Conservation (phyloP, 2,797 vertebrate genomes). For the Gallinago solitaria region DNA sequence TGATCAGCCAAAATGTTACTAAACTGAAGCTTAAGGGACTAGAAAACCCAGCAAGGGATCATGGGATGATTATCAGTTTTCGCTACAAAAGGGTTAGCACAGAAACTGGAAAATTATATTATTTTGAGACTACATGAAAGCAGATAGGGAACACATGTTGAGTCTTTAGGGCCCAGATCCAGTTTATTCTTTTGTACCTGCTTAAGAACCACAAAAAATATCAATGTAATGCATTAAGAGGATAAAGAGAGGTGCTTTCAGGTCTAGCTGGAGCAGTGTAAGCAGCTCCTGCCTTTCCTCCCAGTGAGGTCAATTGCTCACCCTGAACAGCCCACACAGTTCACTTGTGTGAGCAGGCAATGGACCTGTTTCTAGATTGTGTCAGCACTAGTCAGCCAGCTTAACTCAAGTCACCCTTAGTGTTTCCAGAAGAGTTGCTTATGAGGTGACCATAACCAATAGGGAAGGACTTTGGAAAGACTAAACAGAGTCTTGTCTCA, state of each 20-base stretch:
- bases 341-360: neutral
- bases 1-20: constrained; percentile 63
- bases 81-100: constrained; percentile 11
- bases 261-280: neutral
- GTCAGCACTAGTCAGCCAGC: fast-evolving
- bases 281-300: neutral
- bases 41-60: constrained; percentile 16
- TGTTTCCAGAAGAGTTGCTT: neutral
- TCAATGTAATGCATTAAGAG: neutral
- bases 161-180: neutral
- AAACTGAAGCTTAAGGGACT: constrained; percentile 46
- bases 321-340: fast-evolving
- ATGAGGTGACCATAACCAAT: fast-evolving
- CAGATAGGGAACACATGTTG: constrained; percentile 9
- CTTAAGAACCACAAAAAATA: neutral
- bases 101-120: constrained; percentile 32
- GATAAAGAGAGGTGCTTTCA: neutral
- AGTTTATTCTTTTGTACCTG: constrained; percentile 7
- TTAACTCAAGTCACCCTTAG: neutral
- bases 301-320: neutral
- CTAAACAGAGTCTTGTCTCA: neutral
- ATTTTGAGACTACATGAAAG: constrained; percentile 15
- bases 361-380: fast-evolving
- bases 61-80: constrained; percentile 17
- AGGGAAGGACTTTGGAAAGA: neutral